A percentile compares a stretch with the other conserved stretches of the same genome.
These are phyloP conservation scores for Philopedon plagiatum DNA, from an alignment of 2,888 invertebrate genomes.

Conservation along the genomic window DNA sequence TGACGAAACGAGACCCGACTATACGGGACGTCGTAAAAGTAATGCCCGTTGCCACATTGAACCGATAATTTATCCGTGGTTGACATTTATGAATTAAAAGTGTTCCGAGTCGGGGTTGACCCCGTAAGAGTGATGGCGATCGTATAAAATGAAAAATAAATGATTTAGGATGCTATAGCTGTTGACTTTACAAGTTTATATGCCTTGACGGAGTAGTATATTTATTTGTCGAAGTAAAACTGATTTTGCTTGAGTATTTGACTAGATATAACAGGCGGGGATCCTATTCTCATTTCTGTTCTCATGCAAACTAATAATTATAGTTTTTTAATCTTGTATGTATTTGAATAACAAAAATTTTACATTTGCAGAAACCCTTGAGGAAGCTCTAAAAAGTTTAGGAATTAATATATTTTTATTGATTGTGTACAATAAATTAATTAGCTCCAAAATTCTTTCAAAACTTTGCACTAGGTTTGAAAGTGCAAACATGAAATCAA, in stretches of 20 bases:
- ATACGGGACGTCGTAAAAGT: conserved; percentile 62
- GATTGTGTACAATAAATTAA: too few relatives aligned
- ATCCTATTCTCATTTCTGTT: too few relatives aligned
- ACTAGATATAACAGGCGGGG: too few relatives aligned
- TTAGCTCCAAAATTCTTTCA: too few relatives aligned
- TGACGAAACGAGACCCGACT: conserved; percentile 61
- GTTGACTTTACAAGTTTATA: conserved; percentile 20
- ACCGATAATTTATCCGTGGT: conserved; percentile 64
- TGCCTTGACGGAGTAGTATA: conserved; percentile 6
- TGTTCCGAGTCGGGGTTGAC: conserved; percentile 22
- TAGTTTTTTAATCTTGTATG: too few relatives aligned
- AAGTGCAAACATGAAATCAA: too few relatives aligned
- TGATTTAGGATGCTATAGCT: conserved; percentile 20
- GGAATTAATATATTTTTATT: too few relatives aligned
- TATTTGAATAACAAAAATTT: too few relatives aligned
- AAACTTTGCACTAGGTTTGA: too few relatives aligned
- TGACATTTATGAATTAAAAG: conserved; percentile 66
- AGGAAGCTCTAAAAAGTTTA: too few relatives aligned
- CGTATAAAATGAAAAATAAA: conserved; percentile 31
- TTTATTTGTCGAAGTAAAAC: conserved; percentile 7
- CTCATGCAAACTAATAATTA: too few relatives aligned
- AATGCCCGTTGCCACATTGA: conserved; percentile 63
- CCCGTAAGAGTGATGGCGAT: conserved; percentile 20
- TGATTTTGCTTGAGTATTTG: background rate
- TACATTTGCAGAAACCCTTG: too few relatives aligned